phyloP scores from a whole-genome alignment of 1,140 invertebrate genomes.

The Homalodisca vitripennis region DNA sequence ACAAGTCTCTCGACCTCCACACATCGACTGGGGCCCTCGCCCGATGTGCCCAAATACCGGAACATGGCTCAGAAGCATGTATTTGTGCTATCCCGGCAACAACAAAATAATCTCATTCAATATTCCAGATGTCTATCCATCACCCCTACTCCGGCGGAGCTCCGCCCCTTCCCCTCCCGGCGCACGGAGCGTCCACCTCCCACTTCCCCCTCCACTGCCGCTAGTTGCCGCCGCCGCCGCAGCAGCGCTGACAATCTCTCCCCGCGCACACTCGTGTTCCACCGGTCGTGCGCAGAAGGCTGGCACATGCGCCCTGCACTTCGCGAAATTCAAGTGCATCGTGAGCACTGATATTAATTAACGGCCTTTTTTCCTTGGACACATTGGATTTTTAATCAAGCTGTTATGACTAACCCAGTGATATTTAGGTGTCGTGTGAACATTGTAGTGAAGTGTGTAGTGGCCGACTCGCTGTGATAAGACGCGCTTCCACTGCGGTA shows the following conservation, averaged over 20 bases:
- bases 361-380: conserved; percentile 27
- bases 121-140: conserved; percentile 15
- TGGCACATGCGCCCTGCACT: conserved; percentile 19
- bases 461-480: background rate
- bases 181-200: background rate
- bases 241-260: background rate
- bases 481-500: conserved; percentile 16
- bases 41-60: background rate
- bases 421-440: conserved; percentile 16
- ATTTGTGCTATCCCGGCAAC: conserved; percentile 11
- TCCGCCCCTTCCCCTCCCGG: background rate
- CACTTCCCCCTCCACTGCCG: background rate
- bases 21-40: background rate
- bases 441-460: conserved; percentile 20
- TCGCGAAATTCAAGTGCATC: background rate
- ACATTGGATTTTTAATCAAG: conserved; percentile 31
- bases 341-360: conserved; percentile 22
- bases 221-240: conserved; percentile 1
- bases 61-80: conserved; percentile 11
- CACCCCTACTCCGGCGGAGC: background rate
- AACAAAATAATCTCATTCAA: conserved; percentile 22
- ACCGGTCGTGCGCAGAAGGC: background rate
- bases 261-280: conserved; percentile 16
- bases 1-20: too few relatives aligned
- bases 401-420: conserved; percentile 21